Evolutionary conservation across 2,888 invertebrate species (phyloP), one percentile per base, ranked within the genome.

Genomic region (Latrodectus hesperus): DNA sequence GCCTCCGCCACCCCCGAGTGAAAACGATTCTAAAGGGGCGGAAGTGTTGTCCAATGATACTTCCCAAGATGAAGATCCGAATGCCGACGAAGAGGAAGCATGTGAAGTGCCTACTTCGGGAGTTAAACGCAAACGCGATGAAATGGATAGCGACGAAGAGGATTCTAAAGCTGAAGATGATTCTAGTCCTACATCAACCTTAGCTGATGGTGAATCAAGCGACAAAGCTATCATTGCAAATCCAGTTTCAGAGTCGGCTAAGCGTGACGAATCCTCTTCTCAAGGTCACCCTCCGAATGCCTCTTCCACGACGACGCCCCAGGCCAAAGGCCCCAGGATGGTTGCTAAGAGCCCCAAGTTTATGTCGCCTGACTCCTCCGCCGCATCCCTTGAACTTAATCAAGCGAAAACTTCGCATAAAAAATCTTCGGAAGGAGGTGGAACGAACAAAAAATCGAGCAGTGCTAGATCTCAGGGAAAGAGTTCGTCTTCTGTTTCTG

Each of bases 61-160:
- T 26, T 26, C 64, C 26, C 17, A 55, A 75, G 60, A 75, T 38
- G n/a, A 26, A 68, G 9, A 93, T 93, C 9, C 91, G 93, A 26
- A 92, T 93, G 1, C 93, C 93, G 5, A 49, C 22, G 51, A 52
- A 55, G 17, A 91, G 93, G 52, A 91, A 93, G 72, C 92, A 5
- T 16, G 49, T 26, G 52, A 60, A 60, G 72, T 10, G 49, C 55
- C 38, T 49, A 22, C 22, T 22, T 6, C 74, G 74, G 64, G 17
- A 16, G 8, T 51, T 14, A 82, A 82, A 38, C 75, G 81, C 9
- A 82, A 82, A 60, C 68, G 70, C 53, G 67, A 74, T 12, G 81
- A 74, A 14, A 73, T 6, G 12, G 82, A 70, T 9, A 26, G 17
- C 92, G 6, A 93, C 93, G 11, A 17, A 16, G 55, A 55, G 17